A percentile compares a stretch with the other conserved stretches of the same genome.
Conservation (phyloP, 2,888 invertebrate genomes). For the Caenorhabditis panamensis region DNA sequence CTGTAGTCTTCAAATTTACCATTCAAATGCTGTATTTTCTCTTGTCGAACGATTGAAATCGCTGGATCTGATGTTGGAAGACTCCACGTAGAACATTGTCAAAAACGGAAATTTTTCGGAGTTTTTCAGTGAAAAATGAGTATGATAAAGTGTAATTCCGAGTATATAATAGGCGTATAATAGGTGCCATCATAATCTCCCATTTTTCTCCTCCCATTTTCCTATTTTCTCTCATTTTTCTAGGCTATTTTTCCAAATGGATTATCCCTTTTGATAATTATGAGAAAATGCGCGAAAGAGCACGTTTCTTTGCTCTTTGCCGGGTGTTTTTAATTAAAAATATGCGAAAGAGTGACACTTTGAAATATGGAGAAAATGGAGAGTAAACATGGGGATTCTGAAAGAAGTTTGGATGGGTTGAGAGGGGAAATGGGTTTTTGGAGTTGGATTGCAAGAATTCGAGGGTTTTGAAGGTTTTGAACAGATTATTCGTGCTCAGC, state of each 20-base stretch:
- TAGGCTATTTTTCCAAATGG: slow-evolving; percentile 1
- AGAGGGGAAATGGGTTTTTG: not conserved
- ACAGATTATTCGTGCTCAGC: not conserved
- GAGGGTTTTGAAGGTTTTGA: not conserved
- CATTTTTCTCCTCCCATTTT: slow-evolving; percentile 1
- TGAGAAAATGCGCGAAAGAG: not conserved
- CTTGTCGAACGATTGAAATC: not conserved
- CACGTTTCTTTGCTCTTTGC: not conserved
- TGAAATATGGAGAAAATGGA: not conserved
- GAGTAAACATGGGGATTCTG: not conserved
- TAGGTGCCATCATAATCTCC: not conserved
- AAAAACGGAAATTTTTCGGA: not conserved
- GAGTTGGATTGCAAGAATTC: not conserved
- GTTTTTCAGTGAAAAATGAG: not conserved
- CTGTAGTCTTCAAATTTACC: not conserved
- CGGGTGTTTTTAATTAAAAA: slow-evolving; percentile 7
- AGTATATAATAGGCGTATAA: not conserved
- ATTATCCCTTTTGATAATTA: slow-evolving; percentile 20
- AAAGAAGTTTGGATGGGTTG: not conserved
- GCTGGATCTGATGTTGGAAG: not conserved
- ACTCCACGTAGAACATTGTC: slow-evolving; percentile 35
- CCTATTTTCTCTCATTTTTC: not conserved
- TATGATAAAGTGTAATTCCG: not conserved
- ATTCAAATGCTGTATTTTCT: not conserved
- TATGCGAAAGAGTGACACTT: slow-evolving; percentile 5